Evolutionary conservation across 2,113 vertebrate species (phyloP), one percentile per base, ranked within the genome.

Genomic region (Apteryx mantelli): DNA sequence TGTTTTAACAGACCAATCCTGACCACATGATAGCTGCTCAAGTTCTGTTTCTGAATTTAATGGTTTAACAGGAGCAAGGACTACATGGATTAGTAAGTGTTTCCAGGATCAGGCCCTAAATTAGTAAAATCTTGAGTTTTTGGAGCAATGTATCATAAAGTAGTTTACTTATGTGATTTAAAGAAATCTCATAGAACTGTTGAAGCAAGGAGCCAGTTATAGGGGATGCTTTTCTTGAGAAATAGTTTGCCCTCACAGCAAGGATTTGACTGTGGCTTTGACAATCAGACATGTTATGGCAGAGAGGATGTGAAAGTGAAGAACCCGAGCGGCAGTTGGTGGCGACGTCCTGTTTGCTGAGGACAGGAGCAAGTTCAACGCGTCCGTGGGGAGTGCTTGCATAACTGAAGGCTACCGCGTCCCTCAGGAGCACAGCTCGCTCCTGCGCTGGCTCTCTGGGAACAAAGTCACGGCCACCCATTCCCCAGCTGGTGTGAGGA

Each of bases 271-370:
- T 71, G 91, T 76, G 85, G 82, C 95, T 93, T 79, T 95, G 85
- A 82, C 91, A 86, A 32, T 52, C 71, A 78, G 76, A 34, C 17
- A 0, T 4, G 64, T 55, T 2, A 1, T 73, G 85, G 89, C 82
- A 88, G 64, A 68, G 94, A 90, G 95, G 94, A 97, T 96, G 93
- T 97, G 96, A 96, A 97, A 97, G 91, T 58, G 71, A 97, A 95
- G 95, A 71, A 81, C 64, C 50, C 55, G 0, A 81, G 68, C 0
- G 44, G 91, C 96, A 95, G 94, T 93, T 95, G 91, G 80, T 38
- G 78, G 26, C 85, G 88, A 83, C 18, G 82, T 96, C 86, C 93
- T 94, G 93, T 95, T 91, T 96, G 95, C 89, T 17, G 82, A 38
- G 93, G 79, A 60, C 75, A 30, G 71, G 79, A 89, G 79, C 65